Evolutionary conservation across 2,888 invertebrate genomes (phyloP), one percentile per base, ranked within the genome.

Genomic region (Coenonympha arcania): DNA sequence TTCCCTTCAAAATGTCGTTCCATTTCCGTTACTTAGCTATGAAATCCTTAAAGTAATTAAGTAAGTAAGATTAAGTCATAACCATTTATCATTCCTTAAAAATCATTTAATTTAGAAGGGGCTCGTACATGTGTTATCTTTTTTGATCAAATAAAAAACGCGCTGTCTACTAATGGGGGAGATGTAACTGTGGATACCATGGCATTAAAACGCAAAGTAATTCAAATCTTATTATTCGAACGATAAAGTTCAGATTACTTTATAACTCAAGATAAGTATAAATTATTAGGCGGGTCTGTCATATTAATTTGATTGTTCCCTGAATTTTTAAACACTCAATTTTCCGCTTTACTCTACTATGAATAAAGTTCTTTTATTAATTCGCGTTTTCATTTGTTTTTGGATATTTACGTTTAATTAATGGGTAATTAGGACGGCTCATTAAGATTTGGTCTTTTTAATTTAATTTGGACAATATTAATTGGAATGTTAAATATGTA

Each of bases 391-490:
- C 5, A 13, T 18, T 8, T 44, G 18, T 18, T 8, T 44, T 36
- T 18, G 36, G 24, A 43, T 33, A 45, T 45, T 45, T 45, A 24
- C 19, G 33, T 47, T 43, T 31, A 54, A 54, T 55, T 58, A 54
- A 57, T 52, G 45, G 50, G 44, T 55, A 53, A 53, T 53, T 50
- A 48, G 47, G 50, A 47, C 34, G 37, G 24, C 36, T 53, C 48
- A 48, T 51, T 50, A 51, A 45, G 39, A 42, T 49, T 44, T 43
- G 31, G 30, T 37, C 24, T 28, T 30, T 2, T 34, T 44, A 16
- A 43, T 43, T 43, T 43, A 20, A 30, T 43, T 43, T 43, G 9
- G 28, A 31, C 30, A 33, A 20, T 31, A 43, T 33, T 43, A 20
- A 43, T 31, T 11, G 16, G 18, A 8, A 28, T 11, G 41, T 41